phyloP scores from a whole-genome alignment of 2,888 invertebrate genomes.

The Pardosa pseudoannulata region DNA sequence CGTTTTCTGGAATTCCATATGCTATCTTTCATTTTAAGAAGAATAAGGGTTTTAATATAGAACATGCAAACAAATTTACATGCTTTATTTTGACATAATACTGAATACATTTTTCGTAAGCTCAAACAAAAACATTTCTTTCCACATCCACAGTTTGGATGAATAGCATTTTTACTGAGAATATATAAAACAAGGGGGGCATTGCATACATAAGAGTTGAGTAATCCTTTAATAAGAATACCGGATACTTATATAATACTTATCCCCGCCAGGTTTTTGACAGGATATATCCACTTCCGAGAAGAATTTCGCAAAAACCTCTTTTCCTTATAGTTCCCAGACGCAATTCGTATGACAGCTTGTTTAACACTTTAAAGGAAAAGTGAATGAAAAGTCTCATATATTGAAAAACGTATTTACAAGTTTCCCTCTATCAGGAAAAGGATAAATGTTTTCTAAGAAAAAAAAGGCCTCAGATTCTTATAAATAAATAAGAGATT shows the following conservation, averaged over 20 bases:
- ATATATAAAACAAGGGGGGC: too few species aligned
- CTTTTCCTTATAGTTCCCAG: neutral
- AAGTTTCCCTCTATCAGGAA: neutral
- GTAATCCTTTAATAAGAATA: neutral
- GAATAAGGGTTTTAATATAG: too few species aligned
- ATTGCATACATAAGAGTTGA: neutral
- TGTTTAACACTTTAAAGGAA: neutral
- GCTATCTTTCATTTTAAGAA: too few species aligned
- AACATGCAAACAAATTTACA: too few species aligned
- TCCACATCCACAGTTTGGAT: too few species aligned
- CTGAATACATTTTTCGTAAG: too few species aligned
- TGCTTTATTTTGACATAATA: too few species aligned
- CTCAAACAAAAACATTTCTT: too few species aligned
- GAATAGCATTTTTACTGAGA: too few species aligned
- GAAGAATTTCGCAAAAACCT: neutral
- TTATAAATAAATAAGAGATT: neutral
- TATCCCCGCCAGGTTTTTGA: neutral
- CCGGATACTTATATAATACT: neutral
- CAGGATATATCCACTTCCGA: slow-evolving; percentile 5
- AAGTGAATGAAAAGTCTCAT: neutral
- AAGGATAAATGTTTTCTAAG: neutral
- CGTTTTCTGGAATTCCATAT: too few species aligned
- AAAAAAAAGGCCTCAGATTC: neutral
- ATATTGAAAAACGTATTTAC: neutral
- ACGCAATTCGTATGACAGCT: neutral